Percentiles rank a stretch among this genome's conserved stretches.
Conservation (phyloP, 2,888 invertebrate genomes). For the Phortica okadai region DNA sequence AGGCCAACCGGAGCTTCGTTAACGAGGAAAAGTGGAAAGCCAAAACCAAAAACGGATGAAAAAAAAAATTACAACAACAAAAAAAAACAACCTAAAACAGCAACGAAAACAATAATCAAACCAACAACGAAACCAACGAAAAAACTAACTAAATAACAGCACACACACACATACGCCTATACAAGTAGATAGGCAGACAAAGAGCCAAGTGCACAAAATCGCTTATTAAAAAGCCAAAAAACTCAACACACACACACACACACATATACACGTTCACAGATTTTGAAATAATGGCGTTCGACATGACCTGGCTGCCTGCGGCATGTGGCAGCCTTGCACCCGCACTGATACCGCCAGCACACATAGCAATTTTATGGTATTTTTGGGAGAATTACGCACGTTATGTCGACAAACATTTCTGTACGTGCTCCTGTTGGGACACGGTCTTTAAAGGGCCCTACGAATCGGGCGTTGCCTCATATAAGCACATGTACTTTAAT, state of each 20-base stretch:
- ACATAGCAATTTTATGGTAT: conserved; percentile 80
- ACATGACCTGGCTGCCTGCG: conserved; percentile 75
- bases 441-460: conserved; percentile 86
- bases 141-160: not conserved
- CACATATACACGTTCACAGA: not conserved
- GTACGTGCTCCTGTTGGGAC: conserved; percentile 86
- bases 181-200: not conserved
- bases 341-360: conserved; percentile 80
- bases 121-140: not conserved
- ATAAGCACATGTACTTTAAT: conserved; percentile 85
- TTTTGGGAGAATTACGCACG: conserved; percentile 84
- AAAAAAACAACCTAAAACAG: not conserved
- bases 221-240: conserved; percentile 6
- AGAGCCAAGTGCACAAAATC: not conserved
- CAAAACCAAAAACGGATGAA: not conserved
- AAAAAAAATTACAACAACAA: not conserved
- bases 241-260: conserved; percentile 18
- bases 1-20: not conserved
- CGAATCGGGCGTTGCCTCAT: conserved; percentile 83
- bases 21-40: not conserved
- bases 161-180: conserved; percentile 39
- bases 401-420: conserved; percentile 81
- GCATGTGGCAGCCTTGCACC: conserved; percentile 76
- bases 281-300: conserved; percentile 65
- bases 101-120: not conserved